Conservation (phyloP, 1,140 invertebrate genomes). For the Lepeophtheirus salmonis region DNA sequence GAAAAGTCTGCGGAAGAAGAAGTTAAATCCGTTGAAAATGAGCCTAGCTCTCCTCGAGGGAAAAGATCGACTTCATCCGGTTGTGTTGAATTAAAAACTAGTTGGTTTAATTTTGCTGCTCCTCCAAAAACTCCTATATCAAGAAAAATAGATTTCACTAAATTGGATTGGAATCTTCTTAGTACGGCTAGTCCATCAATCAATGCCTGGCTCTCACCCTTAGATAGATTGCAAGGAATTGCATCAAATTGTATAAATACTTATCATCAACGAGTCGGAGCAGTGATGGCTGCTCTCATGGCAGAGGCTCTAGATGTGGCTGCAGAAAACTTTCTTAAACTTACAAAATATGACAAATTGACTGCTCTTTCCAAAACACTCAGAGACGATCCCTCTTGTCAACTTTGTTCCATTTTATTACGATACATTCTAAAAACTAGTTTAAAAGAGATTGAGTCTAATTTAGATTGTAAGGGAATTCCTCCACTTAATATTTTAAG, state of each 20-base stretch:
- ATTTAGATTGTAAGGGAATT: conserved; percentile 57
- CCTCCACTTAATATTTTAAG: conserved; percentile 71
- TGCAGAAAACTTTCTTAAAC: conserved; percentile 51
- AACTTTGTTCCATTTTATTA: conserved; percentile 68
- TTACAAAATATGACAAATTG: conserved; percentile 75
- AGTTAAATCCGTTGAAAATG: neutral
- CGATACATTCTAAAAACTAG: conserved; percentile 59
- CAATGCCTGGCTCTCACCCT: conserved; percentile 48
- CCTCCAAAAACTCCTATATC: conserved; percentile 83
- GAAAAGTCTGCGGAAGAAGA: neutral
- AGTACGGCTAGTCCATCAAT: conserved; percentile 88
- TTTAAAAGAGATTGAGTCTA: conserved; percentile 52
- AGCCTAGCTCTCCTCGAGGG: neutral
- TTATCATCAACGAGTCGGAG: conserved; percentile 25
- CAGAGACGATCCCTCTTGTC: conserved; percentile 86
- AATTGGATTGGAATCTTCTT: conserved; percentile 84
- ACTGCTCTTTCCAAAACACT: conserved; percentile 73
- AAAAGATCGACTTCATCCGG: conserved; percentile 13
- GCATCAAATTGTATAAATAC: neutral
- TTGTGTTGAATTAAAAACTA: conserved; percentile 57
- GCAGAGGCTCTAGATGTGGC: conserved; percentile 71
- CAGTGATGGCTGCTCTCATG: conserved; percentile 80
- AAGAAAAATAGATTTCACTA: conserved; percentile 79
- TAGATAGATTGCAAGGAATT: conserved; percentile 2
- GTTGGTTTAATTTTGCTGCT: conserved; percentile 95